These are phyloP conservation scores for Alauda arvensis DNA, from an alignment of 2,797 vertebrate genomes.

Conservation along the genomic window DNA sequence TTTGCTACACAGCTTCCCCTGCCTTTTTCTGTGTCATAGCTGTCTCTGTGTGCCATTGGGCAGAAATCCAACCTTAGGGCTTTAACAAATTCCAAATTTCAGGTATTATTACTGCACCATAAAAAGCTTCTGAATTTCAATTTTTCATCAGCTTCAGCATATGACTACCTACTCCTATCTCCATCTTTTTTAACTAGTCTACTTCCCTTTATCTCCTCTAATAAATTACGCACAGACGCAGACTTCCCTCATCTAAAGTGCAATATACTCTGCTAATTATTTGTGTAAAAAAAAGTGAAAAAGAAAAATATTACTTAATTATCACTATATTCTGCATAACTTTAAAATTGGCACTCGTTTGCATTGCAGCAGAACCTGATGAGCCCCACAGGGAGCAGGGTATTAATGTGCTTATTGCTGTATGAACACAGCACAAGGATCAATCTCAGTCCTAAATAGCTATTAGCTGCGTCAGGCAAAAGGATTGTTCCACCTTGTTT, in stretches of 20 bases:
- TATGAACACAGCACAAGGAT: neutral
- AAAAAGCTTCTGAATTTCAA: neutral
- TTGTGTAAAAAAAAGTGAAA: neutral
- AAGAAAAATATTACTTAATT: neutral
- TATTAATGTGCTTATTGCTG: neutral
- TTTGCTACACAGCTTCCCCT: neutral
- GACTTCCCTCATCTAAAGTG: neutral
- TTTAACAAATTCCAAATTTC: neutral
- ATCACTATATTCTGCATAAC: neutral
- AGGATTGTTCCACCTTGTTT: conserved; percentile 23
- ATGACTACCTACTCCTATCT: neutral
- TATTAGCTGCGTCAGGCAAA: neutral
- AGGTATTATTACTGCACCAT: neutral
- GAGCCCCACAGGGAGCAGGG: neutral
- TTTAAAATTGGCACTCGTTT: neutral
- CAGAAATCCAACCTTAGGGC: neutral
- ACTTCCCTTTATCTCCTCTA: neutral
- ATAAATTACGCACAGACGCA: neutral
- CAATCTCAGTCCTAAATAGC: neutral
- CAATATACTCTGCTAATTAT: neutral
- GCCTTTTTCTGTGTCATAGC: neutral
- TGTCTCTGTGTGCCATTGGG: neutral
- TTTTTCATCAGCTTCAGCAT: neutral
- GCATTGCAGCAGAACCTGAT: neutral
- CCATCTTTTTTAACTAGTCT: neutral